Percentiles rank a stretch among this genome's conserved stretches.
phyloP scores from a whole-genome alignment of 2,113 vertebrate genomes.

The Nycticebus coucang region DNA sequence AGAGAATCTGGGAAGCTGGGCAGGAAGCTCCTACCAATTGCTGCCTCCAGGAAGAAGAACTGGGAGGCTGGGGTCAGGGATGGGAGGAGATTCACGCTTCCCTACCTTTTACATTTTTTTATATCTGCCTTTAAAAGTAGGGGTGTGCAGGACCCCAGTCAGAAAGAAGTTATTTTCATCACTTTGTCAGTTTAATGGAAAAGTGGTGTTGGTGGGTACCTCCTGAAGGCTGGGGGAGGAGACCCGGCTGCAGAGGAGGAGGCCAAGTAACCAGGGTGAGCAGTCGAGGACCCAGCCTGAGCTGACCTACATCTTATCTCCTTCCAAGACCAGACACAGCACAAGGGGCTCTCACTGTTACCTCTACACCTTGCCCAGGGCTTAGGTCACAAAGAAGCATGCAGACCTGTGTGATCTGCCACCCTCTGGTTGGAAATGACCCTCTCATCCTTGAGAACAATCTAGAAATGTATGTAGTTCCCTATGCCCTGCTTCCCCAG shows the following conservation, averaged over 20 bases:
- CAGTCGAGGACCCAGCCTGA: fast-evolving
- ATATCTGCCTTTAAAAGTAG: background rate
- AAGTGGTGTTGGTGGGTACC: background rate
- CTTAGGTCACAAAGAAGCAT: background rate
- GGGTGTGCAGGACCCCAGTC: background rate
- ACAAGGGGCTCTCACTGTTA: background rate
- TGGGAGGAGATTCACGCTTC: background rate
- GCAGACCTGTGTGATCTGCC: fast-evolving
- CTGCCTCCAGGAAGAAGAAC: background rate
- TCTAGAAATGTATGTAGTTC: background rate
- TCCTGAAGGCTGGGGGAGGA: background rate
- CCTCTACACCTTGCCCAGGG: background rate
- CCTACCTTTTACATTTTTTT: background rate
- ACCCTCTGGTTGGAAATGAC: background rate
- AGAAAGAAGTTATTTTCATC: background rate
- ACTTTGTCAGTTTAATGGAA: background rate
- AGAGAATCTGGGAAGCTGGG: background rate
- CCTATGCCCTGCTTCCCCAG: background rate
- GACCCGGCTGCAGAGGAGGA: background rate
- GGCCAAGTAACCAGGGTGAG: background rate
- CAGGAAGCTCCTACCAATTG: background rate
- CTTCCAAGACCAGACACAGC: background rate
- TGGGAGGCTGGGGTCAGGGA: background rate
- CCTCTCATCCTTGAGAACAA: background rate
- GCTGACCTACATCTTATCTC: background rate